Evolutionary conservation across 2,113 vertebrate genomes (phyloP).

Genomic region (Genyomyrus donnyi): DNA sequence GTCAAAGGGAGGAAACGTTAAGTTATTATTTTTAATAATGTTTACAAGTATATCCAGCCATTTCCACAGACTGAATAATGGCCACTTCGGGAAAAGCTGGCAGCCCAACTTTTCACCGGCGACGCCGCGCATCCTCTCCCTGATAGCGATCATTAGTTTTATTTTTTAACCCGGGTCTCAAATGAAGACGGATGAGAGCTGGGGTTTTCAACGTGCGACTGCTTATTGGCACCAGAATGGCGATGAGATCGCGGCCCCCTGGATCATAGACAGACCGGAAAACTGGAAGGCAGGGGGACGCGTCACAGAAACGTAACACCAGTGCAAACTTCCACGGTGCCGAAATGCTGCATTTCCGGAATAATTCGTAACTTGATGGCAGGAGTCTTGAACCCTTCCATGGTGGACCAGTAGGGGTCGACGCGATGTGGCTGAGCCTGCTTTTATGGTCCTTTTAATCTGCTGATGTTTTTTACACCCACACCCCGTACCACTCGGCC

Average conservation of each 20-base stretch:
- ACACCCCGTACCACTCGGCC: too few relatives aligned
- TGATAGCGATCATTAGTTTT: conserved; percentile 90
- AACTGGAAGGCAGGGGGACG: conserved; percentile 5
- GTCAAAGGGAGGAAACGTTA: conserved; percentile 83
- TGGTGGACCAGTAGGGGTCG: not conserved
- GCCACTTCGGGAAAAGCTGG: conserved; percentile 77
- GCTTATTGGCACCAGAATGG: conserved; percentile 71
- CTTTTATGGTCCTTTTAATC: not conserved
- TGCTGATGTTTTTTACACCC: not conserved
- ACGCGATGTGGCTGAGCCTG: not conserved
- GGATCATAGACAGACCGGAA: conserved; percentile 33
- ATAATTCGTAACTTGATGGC: not conserved
- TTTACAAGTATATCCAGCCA: conserved; percentile 87
- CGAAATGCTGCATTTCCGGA: not conserved
- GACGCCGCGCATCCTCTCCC: conserved; percentile 74
- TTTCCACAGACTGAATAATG: conserved; percentile 83
- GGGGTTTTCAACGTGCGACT: conserved; percentile 71
- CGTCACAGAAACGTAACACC: conserved; percentile 33
- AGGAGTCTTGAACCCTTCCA: not conserved
- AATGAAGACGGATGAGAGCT: conserved; percentile 79
- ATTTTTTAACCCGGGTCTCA: conserved; percentile 83
- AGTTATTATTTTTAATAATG: conserved; percentile 96
- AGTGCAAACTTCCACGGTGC: conserved; percentile 18
- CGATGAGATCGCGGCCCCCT: conserved; percentile 56
- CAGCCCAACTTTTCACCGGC: conserved; percentile 82